A percentile compares a stretch with the other conserved stretches of the same genome.
These are phyloP conservation scores for Myrmecobius fasciatus DNA, from an alignment of 2,113 vertebrate genomes.

Conservation along the genomic window DNA sequence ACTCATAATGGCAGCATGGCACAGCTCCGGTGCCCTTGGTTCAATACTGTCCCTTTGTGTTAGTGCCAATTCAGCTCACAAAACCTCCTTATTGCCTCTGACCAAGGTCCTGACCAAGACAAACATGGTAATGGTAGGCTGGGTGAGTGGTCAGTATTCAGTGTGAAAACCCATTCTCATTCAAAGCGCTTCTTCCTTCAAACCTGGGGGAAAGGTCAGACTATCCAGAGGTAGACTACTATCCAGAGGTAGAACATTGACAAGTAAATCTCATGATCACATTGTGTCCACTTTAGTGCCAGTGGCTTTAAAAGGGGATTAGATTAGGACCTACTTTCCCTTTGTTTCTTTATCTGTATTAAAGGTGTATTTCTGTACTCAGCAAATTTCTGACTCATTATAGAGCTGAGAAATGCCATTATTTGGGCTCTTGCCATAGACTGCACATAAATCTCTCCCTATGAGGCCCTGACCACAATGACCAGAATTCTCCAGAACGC, in stretches of 20 bases:
- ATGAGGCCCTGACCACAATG: constrained; percentile 66
- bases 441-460: constrained; percentile 69
- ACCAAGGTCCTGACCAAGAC: constrained; percentile 16
- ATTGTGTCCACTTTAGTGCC: constrained; percentile 47
- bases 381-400: constrained; percentile 64
- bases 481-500: constrained; percentile 61
- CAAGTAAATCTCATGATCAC: constrained; percentile 68
- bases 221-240: constrained; percentile 52
- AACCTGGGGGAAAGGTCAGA: constrained; percentile 68
- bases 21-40: neutral
- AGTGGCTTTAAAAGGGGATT: constrained; percentile 66
- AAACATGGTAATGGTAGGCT: constrained; percentile 8
- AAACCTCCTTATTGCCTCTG: neutral
- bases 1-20: neutral
- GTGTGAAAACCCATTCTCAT: constrained; percentile 15
- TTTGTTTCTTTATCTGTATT: constrained; percentile 59
- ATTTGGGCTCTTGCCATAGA: constrained; percentile 68
- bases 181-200: constrained; percentile 6
- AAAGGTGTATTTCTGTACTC: constrained; percentile 69
- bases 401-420: constrained; percentile 71
- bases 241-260: constrained; percentile 51
- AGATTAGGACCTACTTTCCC: constrained; percentile 56
- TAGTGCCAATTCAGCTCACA: neutral
- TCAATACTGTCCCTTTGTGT: neutral
- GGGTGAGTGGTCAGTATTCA: too few relatives aligned